Evolutionary conservation across 2,113 vertebrate species (phyloP), one percentile per base, ranked within the genome.

Genomic region (Cavia aperea): DNA sequence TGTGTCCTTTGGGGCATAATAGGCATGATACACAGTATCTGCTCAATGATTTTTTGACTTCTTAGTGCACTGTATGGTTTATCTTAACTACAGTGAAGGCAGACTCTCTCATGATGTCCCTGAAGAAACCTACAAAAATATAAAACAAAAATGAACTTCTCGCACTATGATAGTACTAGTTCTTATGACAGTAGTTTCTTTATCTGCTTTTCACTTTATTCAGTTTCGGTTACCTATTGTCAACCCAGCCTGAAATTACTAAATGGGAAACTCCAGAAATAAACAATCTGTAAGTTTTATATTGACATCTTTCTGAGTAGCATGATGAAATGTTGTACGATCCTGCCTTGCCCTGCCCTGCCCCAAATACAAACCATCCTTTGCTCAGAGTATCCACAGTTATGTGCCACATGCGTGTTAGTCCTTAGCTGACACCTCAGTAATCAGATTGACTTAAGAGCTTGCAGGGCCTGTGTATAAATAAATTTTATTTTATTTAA

Each of bases 91-190:
- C 31, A 72, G 1, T 31, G 23, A 78, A 83, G n/a, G 39, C 51
- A 94, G 72, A 90, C 70, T 9, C 4, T 66, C 23, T 90, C 21
- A 62, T 49, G 4, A 75, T 77, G 5, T 82, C 21, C 29, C 54
- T 86, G n/a, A 89, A 87, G 23, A 24, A 43, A 90, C 16, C 10
- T 87, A 81, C 3, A 6, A 13, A 83, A 92, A n/a, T 84, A 81
- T 46, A 89, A 86, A 84, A 10, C 33, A 94, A 94, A 56, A 86
- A 84, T 51, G 14, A 83, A 63, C 87, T 88, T 91, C 21, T 83
- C 5, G 60, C 29, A 54, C 33, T 89, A 31, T 65, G 56, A 54
- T 82, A 75, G 62, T 63, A 66, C 23, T 79, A 66, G 29, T 77
- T 93, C 24, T 60, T 79, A 65, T 11, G 46, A 29, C 9, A 78